phyloP scores from a whole-genome alignment of 2,888 invertebrate species.

The Dryobota labecula region DNA sequence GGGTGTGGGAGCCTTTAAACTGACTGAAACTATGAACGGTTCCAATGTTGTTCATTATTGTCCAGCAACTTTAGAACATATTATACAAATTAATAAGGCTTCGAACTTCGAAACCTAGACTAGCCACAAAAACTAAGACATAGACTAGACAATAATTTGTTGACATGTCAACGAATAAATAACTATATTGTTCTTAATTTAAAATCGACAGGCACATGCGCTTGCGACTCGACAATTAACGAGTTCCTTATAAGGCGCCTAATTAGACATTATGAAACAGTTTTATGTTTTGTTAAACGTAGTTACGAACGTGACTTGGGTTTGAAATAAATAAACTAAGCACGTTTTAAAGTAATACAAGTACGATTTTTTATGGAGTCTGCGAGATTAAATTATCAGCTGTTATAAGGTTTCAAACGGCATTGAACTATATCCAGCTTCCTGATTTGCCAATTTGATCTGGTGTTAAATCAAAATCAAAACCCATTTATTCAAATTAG shows the following conservation, averaged over 20 bases:
- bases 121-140: conserved; percentile 30
- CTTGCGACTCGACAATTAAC: conserved; percentile 51
- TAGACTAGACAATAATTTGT: conserved; percentile 46
- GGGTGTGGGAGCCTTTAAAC: too few species aligned
- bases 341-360: background rate
- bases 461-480: too few species aligned
- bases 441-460: background rate
- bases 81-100: conserved; percentile 23
- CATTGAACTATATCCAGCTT: conserved; percentile 8
- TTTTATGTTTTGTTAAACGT: conserved; percentile 52
- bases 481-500: too few species aligned
- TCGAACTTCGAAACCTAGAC: conserved; percentile 29
- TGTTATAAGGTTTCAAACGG: background rate
- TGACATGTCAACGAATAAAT: conserved; percentile 53
- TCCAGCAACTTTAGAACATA: conserved; percentile 18
- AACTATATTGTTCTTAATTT: conserved; percentile 42
- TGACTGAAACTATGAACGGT: background rate
- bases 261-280: conserved; percentile 58
- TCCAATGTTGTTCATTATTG: conserved; percentile 22
- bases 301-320: conserved; percentile 53
- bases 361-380: background rate
- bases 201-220: conserved; percentile 47
- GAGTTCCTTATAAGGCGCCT: conserved; percentile 52
- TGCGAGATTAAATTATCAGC: background rate
- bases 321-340: conserved; percentile 27